These are phyloP conservation scores for Drosophila basisetae DNA, from an alignment of 2,888 invertebrate species.

Conservation along the genomic window DNA sequence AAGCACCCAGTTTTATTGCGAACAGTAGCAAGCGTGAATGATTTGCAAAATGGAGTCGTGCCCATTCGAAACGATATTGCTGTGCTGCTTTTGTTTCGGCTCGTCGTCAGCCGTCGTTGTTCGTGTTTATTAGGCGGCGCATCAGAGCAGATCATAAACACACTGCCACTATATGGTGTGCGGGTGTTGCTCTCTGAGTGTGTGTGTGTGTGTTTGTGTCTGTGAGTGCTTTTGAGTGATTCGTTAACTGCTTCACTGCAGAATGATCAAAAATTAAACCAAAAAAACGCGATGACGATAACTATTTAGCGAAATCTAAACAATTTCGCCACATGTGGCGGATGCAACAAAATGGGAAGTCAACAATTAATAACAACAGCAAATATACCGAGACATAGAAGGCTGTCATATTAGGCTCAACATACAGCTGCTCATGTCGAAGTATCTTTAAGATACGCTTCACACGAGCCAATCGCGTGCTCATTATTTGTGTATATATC, in stretches of 20 bases:
- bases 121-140: slow-evolving; percentile 56
- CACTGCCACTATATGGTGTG: slow-evolving; percentile 13
- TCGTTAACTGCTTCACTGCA: slow-evolving; percentile 27
- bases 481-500: slow-evolving; percentile 1
- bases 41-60: slow-evolving; percentile 16
- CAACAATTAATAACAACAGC: slow-evolving; percentile 57
- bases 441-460: slow-evolving; percentile 46
- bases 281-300: slow-evolving; percentile 20
- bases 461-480: slow-evolving; percentile 31
- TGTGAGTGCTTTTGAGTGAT: slow-evolving; percentile 16
- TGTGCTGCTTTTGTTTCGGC: slow-evolving; percentile 18
- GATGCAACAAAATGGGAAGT: slow-evolving; percentile 58
- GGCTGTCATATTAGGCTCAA: slow-evolving; percentile 21
- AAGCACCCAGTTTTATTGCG: not conserved
- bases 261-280: slow-evolving; percentile 21
- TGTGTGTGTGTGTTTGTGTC: slow-evolving; percentile 9
- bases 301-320: slow-evolving; percentile 44
- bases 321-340: slow-evolving; percentile 52
- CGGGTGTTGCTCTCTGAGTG: slow-evolving; percentile 12
- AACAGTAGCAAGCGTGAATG: slow-evolving; percentile 36
- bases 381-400: not conserved
- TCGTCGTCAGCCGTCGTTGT: slow-evolving; percentile 11
- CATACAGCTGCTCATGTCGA: slow-evolving; percentile 11
- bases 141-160: slow-evolving; percentile 66
- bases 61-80: slow-evolving; percentile 12